Base-by-base conservation (phyloP, 2,797 vertebrate species). In the Notamacropus eugenii region DNA sequence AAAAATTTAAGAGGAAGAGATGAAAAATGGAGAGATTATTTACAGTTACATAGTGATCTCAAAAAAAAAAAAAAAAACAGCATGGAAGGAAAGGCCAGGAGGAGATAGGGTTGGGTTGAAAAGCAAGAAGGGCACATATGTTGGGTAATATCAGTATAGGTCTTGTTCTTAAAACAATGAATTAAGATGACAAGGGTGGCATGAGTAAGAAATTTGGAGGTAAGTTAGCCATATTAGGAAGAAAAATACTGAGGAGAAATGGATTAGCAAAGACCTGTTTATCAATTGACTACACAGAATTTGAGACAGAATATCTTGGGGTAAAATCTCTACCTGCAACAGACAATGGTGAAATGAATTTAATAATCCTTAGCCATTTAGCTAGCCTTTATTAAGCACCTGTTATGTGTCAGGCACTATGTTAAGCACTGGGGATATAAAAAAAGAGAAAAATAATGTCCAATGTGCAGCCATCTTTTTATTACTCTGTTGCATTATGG, bases 281-380 rank as follows among this genome's bases (percentile, higher is more conserved):
- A n/a, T 74, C 16, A 19, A 59, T 46, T 0, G 95, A 59, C 91
- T 67, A 92, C 31, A 14, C 52, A 74, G 91, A 93, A 90, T n/a
- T 91, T 92, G 52, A 96, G 67, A 31, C 93, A 96, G 96, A 55
- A 54, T 14, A 55, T 54, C 90, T 92, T 67, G 92, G 55, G 91
- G 13, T 58, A 67, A 97, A 90, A 67, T n/a, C 5, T 74, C 57
- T 22, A 92, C 24, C 29, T 54, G 46, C 50, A 93, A 56, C 67
- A 95, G 50, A 54, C 62, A 93, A 67, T 67, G 57, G 19, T 91
- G 54, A 58, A 87, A 46, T 46, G 8, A 50, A 46, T 46, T 87
- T 22, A 87, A 46, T 46, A 87, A 50, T 87, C 74, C 40, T 50
- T 87, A 50, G 31, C 4, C 40, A 50, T 3, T 11, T 40, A 46